These are phyloP conservation scores for Lynx canadensis DNA, from an alignment of 2,113 vertebrate species.

Conservation along the genomic window DNA sequence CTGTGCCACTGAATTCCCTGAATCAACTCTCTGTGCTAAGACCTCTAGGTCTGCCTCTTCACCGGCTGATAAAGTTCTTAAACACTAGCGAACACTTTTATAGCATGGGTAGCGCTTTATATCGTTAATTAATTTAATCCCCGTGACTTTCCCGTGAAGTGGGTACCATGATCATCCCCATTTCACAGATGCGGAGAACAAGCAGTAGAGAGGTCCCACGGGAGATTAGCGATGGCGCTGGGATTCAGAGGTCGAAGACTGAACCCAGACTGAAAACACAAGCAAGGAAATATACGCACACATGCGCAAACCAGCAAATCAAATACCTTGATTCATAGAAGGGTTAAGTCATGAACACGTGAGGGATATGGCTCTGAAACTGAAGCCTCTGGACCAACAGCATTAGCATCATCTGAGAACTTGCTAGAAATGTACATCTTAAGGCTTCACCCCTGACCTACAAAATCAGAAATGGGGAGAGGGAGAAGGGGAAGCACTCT, in stretches of 20 bases:
- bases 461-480: neutral
- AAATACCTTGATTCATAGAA: neutral
- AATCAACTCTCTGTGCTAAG: neutral
- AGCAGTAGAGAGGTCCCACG: neutral
- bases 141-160: neutral
- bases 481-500: neutral
- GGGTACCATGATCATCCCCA: neutral
- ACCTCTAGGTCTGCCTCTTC: neutral
- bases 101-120: neutral
- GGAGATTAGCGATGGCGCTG: neutral
- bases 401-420: neutral
- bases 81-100: neutral
- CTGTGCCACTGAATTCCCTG: neutral
- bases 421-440: neutral
- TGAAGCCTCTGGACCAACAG: neutral
- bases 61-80: neutral
- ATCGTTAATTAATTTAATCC: neutral
- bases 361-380: neutral
- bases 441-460: neutral
- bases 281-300: neutral
- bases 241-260: neutral
- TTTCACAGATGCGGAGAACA: neutral
- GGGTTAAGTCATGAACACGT: neutral
- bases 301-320: neutral
- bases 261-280: neutral